These are phyloP conservation scores for Aphidius ervi DNA, from an alignment of 1,140 invertebrate species.

Conservation along the genomic window DNA sequence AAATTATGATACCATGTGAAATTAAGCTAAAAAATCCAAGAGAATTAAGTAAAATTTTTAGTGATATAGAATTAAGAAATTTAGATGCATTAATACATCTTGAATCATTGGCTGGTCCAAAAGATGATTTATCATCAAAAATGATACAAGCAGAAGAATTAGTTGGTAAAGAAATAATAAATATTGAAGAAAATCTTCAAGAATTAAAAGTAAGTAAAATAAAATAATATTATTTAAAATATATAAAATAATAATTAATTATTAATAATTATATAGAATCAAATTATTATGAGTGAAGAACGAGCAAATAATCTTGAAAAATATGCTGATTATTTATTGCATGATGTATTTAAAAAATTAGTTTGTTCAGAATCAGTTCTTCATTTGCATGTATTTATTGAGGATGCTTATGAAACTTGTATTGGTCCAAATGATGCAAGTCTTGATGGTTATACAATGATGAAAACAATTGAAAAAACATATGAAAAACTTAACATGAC, in stretches of 20 bases:
- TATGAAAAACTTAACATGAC: slow-evolving; percentile 57
- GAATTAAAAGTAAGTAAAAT: slow-evolving; percentile 35
- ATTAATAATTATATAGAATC: slow-evolving; percentile 26
- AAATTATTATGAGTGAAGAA: slow-evolving; percentile 44
- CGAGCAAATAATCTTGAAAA: slow-evolving; percentile 47
- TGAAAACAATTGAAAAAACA: slow-evolving; percentile 60
- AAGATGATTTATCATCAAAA: slow-evolving; percentile 52
- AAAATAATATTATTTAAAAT: not conserved
- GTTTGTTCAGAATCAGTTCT: slow-evolving; percentile 58
- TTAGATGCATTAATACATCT: slow-evolving; percentile 61
- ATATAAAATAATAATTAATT: not conserved
- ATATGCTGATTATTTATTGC: slow-evolving; percentile 47
- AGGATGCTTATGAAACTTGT: slow-evolving; percentile 62
- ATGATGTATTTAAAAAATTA: slow-evolving; percentile 48
- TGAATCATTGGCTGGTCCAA: slow-evolving; percentile 58
- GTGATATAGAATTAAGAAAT: slow-evolving; percentile 61
- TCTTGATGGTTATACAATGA: slow-evolving; percentile 55
- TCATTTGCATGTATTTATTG: slow-evolving; percentile 59
- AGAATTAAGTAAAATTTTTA: slow-evolving; percentile 57
- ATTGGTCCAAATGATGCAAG: slow-evolving; percentile 56
- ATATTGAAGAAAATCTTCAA: slow-evolving; percentile 39
- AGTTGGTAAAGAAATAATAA: slow-evolving; percentile 40
- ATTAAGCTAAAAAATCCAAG: slow-evolving; percentile 59
- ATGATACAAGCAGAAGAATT: slow-evolving; percentile 42
- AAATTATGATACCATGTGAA: slow-evolving; percentile 39